These are phyloP conservation scores for Plectropomus leopardus DNA, from an alignment of 2,113 vertebrate species.

Conservation along the genomic window DNA sequence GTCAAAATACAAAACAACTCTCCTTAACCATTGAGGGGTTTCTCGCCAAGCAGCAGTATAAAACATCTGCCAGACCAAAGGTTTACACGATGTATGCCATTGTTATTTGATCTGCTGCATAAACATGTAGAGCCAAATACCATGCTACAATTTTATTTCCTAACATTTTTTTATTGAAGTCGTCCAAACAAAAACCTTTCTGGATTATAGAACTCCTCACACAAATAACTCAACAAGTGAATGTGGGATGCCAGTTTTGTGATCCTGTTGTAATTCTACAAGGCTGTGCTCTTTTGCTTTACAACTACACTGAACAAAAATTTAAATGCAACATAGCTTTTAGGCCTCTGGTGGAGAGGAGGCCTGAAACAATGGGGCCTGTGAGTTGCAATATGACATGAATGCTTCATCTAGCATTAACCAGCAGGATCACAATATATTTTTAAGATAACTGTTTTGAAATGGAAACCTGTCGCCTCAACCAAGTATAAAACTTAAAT, in stretches of 20 bases:
- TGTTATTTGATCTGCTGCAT: neutral
- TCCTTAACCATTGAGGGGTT: neutral
- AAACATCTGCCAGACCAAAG: slow-evolving; percentile 15
- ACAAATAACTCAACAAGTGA: neutral
- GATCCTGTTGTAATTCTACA: neutral
- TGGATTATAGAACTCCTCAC: too few species aligned
- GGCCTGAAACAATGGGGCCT: neutral
- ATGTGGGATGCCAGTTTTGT: neutral
- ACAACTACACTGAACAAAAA: too few species aligned
- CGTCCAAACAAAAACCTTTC: neutral
- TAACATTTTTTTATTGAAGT: neutral
- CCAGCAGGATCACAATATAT: too few species aligned
- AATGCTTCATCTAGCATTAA: neutral
- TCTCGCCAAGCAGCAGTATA: neutral
- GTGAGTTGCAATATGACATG: neutral
- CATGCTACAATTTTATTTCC: neutral
- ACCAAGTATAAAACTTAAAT: too few species aligned
- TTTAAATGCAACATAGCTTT: too few species aligned
- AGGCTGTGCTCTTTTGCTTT: neutral
- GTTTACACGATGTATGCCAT: neutral
- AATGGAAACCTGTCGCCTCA: too few species aligned
- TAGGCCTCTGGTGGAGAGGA: too few species aligned
- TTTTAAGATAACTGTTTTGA: too few species aligned
- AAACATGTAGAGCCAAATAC: slow-evolving; percentile 10
- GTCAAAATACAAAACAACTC: neutral